These are phyloP conservation scores for Mactromeris polynyma DNA, from an alignment of 2,888 invertebrate genomes.

Conservation along the genomic window DNA sequence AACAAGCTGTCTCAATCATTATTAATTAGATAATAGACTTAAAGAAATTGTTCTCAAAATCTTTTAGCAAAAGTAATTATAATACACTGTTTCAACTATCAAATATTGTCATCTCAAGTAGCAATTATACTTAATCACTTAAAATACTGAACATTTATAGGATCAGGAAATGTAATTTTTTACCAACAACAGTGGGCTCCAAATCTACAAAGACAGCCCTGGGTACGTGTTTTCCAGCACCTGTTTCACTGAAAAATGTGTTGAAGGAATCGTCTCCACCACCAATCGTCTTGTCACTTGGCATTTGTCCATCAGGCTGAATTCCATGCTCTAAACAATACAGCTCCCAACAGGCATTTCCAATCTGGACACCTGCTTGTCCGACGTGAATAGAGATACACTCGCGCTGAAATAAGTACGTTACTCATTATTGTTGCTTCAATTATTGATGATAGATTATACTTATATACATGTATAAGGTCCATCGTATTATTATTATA, in stretches of 20 bases:
- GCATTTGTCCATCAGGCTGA: slow-evolving; percentile 88
- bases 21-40: no score
- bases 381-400: slow-evolving; percentile 66
- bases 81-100: no score
- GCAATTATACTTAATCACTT: no score
- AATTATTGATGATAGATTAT: no score
- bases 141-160: no score
- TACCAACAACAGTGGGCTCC: slow-evolving; percentile 97
- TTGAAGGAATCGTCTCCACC: slow-evolving; percentile 95
- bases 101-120: no score
- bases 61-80: no score
- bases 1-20: no score
- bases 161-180: neutral
- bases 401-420: slow-evolving; percentile 46
- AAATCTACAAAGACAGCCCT: slow-evolving; percentile 97
- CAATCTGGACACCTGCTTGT: slow-evolving; percentile 66
- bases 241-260: slow-evolving; percentile 93
- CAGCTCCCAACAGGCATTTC: slow-evolving; percentile 67
- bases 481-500: no score
- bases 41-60: no score
- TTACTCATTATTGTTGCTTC: no score
- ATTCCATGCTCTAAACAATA: slow-evolving; percentile 80
- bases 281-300: slow-evolving; percentile 92
- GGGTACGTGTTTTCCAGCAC: slow-evolving; percentile 98
- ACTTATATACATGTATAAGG: no score